These are phyloP conservation scores for Rhabdophis nuchalis DNA, from an alignment of 2,797 vertebrate species.

Conservation along the genomic window DNA sequence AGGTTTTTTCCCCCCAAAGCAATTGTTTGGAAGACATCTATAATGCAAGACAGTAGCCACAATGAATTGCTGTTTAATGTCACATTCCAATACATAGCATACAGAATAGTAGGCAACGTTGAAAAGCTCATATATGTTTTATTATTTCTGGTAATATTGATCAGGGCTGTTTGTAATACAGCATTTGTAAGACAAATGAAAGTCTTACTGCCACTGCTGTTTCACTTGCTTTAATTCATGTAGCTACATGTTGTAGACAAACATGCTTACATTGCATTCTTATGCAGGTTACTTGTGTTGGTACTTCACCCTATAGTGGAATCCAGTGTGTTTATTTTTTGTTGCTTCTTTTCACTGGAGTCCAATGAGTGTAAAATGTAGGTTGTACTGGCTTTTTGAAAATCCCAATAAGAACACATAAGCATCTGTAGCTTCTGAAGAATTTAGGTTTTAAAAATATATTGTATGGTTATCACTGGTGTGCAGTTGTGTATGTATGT, in stretches of 20 bases:
- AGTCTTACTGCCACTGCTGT: neutral
- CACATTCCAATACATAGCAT: neutral
- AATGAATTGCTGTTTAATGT: neutral
- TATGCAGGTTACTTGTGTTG: neutral
- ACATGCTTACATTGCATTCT: neutral
- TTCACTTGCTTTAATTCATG: neutral
- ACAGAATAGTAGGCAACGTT: neutral
- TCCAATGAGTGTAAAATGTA: neutral
- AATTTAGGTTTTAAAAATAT: neutral
- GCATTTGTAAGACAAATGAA: neutral
- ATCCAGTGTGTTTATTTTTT: neutral
- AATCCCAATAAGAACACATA: neutral
- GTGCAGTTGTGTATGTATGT: neutral
- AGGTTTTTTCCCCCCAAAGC: neutral
- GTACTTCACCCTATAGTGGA: neutral
- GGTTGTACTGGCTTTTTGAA: neutral
- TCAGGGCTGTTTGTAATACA: neutral
- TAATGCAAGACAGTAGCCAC: neutral
- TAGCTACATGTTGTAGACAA: neutral
- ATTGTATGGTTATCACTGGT: neutral
- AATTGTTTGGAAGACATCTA: neutral
- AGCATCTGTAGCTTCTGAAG: neutral
- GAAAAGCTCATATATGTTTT: neutral
- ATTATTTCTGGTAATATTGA: neutral
- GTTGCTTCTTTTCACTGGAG: neutral